Evolutionary conservation across 2,113 vertebrate species (phyloP), one percentile per base, ranked within the genome.

Genomic region (Muntiacus muntjak): DNA sequence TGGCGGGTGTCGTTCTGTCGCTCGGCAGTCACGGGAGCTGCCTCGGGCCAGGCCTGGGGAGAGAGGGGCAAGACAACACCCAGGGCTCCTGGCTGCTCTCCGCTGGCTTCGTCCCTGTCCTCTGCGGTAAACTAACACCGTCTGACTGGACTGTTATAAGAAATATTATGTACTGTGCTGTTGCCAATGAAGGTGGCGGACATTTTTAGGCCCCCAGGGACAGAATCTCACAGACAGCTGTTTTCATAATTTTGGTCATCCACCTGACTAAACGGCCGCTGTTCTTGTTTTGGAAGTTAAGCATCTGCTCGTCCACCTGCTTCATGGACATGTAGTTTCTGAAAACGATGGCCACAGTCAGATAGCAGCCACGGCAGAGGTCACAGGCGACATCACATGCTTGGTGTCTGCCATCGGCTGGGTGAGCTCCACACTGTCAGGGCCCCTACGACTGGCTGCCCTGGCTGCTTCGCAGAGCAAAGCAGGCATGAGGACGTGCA

Each of bases 1-100:
- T 99, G 99, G 98, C 99, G 99, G 99, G 99, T 99, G 79, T 99
- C 99, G 99, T 98, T 67, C 99, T 99, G 64, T 99, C 99, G 2
- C 99, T 99, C 43, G 99, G 98, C 81, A 99, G 98, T 95, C 99
- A 99, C 99, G 99, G 99, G 28, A 99, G 99, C 14, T 99, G 98
- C 4, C 86, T 98, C 98, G 99, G 0, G 98, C 97, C 89, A 99
- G 95, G 36, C 99, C 74, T 99, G 99, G 0, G 58, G 86, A 0
- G 99, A 99, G 81, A 30, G 74, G 25, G 76, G 43, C 74, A 17
- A 30, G 76, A 17, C 76, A 99, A 99, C 7, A 99, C 99, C 33
- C 98, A 98, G 21, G 99, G 99, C 97, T 99, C 99, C 26, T 99
- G 99, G 98, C 99, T 99, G 88, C 99, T 99, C 33, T 99, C 28